Base-by-base conservation (phyloP, 1,140 invertebrate genomes). In the Drosophila eugracilis region DNA sequence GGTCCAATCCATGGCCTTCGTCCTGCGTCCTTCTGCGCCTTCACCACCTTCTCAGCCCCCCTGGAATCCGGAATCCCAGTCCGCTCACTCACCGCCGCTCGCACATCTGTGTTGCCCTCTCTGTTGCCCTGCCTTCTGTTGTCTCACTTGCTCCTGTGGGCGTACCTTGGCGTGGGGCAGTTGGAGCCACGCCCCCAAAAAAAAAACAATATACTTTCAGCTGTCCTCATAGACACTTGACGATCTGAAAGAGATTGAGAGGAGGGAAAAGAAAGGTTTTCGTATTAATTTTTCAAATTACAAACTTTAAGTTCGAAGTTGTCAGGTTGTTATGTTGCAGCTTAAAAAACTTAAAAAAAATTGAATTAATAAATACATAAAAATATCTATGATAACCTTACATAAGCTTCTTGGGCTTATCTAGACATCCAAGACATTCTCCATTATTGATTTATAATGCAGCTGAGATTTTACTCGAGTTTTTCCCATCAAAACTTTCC, bases 1-100 rank as follows among this genome's bases (percentile, higher is more conserved):
- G 72, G 85, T 91, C 90, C 90, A 91, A 90, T 91, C 90, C 90
- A 91, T 91, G 66, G 86, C 89, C 39, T 39, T 14, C 45, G 42
- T 63, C 58, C 65, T 49, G 44, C 62, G 49, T 41, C 54, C 62
- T 63, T 42, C 72, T 19, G 19, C 45, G 30, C 49, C 67, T 30
- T 14, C 45, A 44, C 60, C 14, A n/a, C 37, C 58, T 48, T 32
- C 45, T 44, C 52, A 39, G n/a, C 30, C 22, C 28, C 42, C 36
- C 41, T n/a, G 37, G 15, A 24, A 32, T 53, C 54, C 54, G 15
- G 26, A 58, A 30, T 24, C 41, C 39, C 42, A 39, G 17, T 45
- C 70, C 42, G 36, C 53, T 75, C 77, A 39, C 69, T 50, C 81
- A 76, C 76, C 50, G 65, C 34, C 65, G 34, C 67, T 58, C 44